Percentiles rank a stretch among this genome's conserved stretches.
Conservation (phyloP, 2,113 vertebrate genomes). For the Meriones unguiculatus region DNA sequence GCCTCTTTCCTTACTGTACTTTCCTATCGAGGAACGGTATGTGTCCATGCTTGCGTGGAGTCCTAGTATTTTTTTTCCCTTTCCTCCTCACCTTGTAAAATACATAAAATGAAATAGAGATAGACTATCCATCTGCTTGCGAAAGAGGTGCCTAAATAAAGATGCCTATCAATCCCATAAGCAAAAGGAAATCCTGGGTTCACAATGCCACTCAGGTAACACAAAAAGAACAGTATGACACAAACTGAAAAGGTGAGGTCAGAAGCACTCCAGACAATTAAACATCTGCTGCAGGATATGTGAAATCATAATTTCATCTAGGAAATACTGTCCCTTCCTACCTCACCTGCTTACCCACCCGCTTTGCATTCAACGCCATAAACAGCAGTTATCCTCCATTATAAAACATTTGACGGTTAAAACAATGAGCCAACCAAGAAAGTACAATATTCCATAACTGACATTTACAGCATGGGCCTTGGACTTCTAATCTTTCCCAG, state of each 20-base stretch:
- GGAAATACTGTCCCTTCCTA: slow-evolving; percentile 57
- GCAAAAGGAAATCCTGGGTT: slow-evolving; percentile 38
- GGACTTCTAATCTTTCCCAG: slow-evolving; percentile 97
- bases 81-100: background rate
- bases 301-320: slow-evolving; percentile 7
- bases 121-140: background rate
- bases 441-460: slow-evolving; percentile 89
- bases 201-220: background rate
- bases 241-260: background rate
- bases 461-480: slow-evolving; percentile 93
- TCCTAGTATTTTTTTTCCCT: background rate
- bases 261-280: background rate
- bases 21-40: background rate
- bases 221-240: slow-evolving; percentile 10
- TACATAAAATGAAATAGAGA: background rate
- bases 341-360: slow-evolving; percentile 71
- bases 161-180: background rate
- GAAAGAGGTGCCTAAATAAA: slow-evolving; percentile 32
- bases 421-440: slow-evolving; percentile 86
- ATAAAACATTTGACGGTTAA: slow-evolving; percentile 85
- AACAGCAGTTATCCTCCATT: slow-evolving; percentile 78
- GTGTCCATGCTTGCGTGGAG: accelerated
- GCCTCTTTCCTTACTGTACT: background rate
- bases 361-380: slow-evolving; percentile 64
- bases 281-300: slow-evolving; percentile 62